Conservation (phyloP, 1,140 invertebrate genomes). For the Gonioctena quinquepunctata region DNA sequence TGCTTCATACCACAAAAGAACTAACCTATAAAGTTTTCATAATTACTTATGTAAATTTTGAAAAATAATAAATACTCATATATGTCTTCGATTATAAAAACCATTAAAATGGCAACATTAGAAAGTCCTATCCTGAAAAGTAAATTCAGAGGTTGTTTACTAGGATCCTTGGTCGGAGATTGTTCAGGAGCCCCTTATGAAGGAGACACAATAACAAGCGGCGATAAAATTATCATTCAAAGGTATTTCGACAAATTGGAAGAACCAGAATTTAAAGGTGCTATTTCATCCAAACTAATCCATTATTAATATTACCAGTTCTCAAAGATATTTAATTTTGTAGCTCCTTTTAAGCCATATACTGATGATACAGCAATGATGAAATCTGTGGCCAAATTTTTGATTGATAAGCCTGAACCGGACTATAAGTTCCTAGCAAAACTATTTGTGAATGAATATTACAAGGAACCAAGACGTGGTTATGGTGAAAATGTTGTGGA, state of each 20-base stretch:
- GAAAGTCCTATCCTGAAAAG: conserved; percentile 48
- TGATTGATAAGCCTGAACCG: conserved; percentile 65
- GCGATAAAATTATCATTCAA: conserved; percentile 61
- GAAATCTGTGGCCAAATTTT: conserved; percentile 65
- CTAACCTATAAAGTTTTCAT: no score
- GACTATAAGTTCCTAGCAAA: conserved; percentile 64
- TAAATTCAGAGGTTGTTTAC: conserved; percentile 70
- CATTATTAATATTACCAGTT: conserved; percentile 1
- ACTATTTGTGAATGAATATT: conserved; percentile 71
- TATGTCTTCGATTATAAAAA: conserved; percentile 8
- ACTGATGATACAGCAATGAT: conserved; percentile 84
- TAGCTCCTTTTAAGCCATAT: conserved; percentile 66
- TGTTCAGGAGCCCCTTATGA: conserved; percentile 75
- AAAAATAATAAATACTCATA: neutral
- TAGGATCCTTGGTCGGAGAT: conserved; percentile 73
- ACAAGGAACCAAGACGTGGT: conserved; percentile 65
- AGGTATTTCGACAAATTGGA: conserved; percentile 66
- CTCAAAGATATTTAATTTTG: conserved; percentile 7
- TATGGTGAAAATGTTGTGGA: conserved; percentile 68
- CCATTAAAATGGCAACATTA: conserved; percentile 6
- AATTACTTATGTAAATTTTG: no score
- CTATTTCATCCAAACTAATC: no score
- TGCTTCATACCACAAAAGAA: no score
- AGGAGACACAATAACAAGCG: conserved; percentile 58
- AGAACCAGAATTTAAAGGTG: conserved; percentile 63